Evolutionary conservation across 2,113 vertebrate species (phyloP).

Genomic region (Albula glossodonta): DNA sequence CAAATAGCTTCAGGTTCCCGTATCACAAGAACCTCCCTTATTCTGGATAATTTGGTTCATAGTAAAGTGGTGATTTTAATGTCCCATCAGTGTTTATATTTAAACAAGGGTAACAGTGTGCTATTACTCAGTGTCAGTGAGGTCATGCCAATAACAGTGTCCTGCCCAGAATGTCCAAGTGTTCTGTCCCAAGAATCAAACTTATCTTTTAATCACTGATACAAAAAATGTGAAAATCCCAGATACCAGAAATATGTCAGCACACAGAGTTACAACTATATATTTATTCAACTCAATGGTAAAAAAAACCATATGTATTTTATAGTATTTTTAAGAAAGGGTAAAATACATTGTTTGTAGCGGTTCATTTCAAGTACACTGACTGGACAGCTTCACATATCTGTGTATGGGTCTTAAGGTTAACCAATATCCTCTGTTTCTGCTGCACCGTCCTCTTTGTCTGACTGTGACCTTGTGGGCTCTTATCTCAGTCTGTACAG

Average conservation of each 20-base stretch:
- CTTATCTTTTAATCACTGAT: not conserved
- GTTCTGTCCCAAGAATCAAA: not conserved
- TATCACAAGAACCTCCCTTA: no score
- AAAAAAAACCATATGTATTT: not conserved
- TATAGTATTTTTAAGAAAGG: not conserved
- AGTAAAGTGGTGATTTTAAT: no score
- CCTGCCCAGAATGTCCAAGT: not conserved
- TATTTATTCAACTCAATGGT: not conserved
- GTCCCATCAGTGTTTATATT: no score
- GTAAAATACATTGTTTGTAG: not conserved
- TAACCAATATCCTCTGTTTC: not conserved
- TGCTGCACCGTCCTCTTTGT: not conserved
- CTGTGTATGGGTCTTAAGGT: not conserved
- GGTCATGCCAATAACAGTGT: not conserved
- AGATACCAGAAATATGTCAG: no score
- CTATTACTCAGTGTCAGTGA: not conserved
- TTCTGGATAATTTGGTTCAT: no score
- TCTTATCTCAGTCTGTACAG: constrained; percentile 1
- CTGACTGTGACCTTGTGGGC: not conserved
- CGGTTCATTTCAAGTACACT: not conserved
- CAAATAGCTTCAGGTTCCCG: no score
- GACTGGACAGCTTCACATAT: not conserved
- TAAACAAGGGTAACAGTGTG: no score
- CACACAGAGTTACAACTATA: no score
- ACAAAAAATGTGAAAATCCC: not conserved